A percentile compares a stretch with the other conserved stretches of the same genome.
These are phyloP conservation scores for Indri indri DNA, from an alignment of 2,113 vertebrate species.

Conservation along the genomic window DNA sequence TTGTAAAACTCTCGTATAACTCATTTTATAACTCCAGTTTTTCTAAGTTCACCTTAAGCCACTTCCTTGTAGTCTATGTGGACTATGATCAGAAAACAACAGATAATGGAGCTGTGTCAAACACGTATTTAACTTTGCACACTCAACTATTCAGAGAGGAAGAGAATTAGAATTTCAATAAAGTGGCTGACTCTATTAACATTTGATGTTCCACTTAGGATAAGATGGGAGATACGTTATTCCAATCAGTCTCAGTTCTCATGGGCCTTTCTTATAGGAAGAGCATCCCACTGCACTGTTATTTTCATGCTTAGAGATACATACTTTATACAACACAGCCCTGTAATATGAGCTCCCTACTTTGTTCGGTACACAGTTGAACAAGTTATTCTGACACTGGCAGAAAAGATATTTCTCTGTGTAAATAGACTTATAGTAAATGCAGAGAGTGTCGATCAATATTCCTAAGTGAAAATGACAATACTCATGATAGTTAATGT, in stretches of 20 bases:
- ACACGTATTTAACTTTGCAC: neutral
- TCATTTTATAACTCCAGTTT: neutral
- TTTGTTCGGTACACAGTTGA: neutral
- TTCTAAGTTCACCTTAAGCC: neutral
- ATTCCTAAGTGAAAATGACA: neutral
- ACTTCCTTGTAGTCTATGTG: neutral
- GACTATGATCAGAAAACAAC: neutral
- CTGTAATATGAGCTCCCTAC: neutral
- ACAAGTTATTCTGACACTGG: neutral
- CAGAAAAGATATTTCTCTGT: neutral
- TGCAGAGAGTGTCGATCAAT: neutral
- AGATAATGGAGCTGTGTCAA: neutral
- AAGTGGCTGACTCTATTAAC: neutral
- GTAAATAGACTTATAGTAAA: neutral
- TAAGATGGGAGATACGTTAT: fast-evolving
- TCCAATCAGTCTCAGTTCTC: neutral
- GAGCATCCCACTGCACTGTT: too few species aligned
- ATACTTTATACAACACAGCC: neutral
- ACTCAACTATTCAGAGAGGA: neutral
- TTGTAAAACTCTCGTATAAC: neutral
- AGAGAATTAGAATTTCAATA: neutral
- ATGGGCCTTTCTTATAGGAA: neutral
- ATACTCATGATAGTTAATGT: neutral
- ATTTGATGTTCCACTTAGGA: neutral
- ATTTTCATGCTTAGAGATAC: neutral